phyloP scores from a whole-genome alignment of 2,113 vertebrate genomes.

The Coregonus clupeaformis region DNA sequence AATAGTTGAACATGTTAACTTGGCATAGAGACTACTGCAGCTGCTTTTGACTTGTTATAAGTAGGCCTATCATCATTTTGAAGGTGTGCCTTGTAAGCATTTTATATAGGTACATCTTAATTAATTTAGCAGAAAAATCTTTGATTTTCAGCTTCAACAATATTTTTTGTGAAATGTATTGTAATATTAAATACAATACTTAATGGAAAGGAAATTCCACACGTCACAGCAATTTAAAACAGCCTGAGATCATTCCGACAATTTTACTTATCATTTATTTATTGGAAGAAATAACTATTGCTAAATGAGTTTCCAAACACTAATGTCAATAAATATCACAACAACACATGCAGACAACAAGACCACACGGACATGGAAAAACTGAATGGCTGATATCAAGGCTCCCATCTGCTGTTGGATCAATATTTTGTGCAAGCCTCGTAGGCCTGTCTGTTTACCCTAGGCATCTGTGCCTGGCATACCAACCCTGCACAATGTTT shows the following conservation, averaged over 20 bases:
- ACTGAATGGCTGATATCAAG: constrained; percentile 70
- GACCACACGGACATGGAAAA: constrained; percentile 49
- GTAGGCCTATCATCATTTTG: neutral
- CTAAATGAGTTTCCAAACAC: neutral
- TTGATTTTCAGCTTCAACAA: neutral
- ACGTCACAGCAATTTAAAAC: neutral
- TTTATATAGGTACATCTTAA: neutral
- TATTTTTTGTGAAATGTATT: neutral
- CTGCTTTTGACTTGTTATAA: neutral
- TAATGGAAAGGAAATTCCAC: neutral
- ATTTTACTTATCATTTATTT: neutral
- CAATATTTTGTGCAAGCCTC: constrained; percentile 79
- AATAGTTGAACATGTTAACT: neutral
- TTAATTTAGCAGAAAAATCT: neutral
- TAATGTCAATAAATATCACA: constrained; percentile 35
- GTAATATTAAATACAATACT: neutral
- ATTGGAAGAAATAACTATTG: neutral
- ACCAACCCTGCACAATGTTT: constrained; percentile 73
- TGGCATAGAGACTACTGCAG: neutral
- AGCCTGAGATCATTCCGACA: neutral
- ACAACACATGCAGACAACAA: constrained; percentile 42
- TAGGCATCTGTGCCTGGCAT: constrained; percentile 74
- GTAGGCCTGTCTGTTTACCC: constrained; percentile 77
- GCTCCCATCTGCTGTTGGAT: constrained; percentile 78
- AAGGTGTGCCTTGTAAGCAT: neutral